A percentile compares a stretch with the other conserved stretches of the same genome.
These are phyloP conservation scores for Saxidomus purpurata DNA, from an alignment of 1,140 invertebrate genomes.

Conservation along the genomic window DNA sequence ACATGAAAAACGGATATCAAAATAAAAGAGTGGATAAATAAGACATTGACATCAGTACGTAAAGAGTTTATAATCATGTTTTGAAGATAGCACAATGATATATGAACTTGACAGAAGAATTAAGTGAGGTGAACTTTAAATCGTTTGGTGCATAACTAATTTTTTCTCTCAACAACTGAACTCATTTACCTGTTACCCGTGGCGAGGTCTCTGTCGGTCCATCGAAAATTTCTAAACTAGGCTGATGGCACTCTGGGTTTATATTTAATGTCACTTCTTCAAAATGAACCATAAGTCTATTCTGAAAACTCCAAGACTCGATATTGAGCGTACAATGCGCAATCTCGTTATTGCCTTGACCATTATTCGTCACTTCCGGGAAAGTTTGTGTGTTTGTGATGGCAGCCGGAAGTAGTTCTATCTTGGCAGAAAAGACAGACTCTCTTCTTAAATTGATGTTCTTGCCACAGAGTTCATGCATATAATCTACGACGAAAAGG, in stretches of 20 bases:
- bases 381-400: not conserved
- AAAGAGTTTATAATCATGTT: too few species aligned
- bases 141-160: too few species aligned
- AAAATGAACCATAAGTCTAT: conserved; percentile 47
- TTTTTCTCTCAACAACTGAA: not conserved
- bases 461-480: conserved; percentile 43
- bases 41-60: too few species aligned
- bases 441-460: conserved; percentile 36
- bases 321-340: conserved; percentile 12
- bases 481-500: conserved; percentile 8
- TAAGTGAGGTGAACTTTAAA: too few species aligned
- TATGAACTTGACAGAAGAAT: too few species aligned
- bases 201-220: conserved; percentile 18
- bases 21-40: too few species aligned
- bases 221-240: conserved; percentile 31
- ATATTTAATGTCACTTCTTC: not conserved
- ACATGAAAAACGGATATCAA: too few species aligned
- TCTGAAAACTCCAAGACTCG: conserved; percentile 59
- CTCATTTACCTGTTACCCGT: not conserved
- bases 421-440: conserved; percentile 30
- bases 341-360: not conserved
- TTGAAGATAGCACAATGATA: too few species aligned
- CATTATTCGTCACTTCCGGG: not conserved
- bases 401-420: conserved; percentile 16
- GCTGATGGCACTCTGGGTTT: not conserved